Evolutionary conservation across 2,888 invertebrate species (phyloP), one percentile per base, ranked within the genome.

Genomic region (Punctoribates punctum): DNA sequence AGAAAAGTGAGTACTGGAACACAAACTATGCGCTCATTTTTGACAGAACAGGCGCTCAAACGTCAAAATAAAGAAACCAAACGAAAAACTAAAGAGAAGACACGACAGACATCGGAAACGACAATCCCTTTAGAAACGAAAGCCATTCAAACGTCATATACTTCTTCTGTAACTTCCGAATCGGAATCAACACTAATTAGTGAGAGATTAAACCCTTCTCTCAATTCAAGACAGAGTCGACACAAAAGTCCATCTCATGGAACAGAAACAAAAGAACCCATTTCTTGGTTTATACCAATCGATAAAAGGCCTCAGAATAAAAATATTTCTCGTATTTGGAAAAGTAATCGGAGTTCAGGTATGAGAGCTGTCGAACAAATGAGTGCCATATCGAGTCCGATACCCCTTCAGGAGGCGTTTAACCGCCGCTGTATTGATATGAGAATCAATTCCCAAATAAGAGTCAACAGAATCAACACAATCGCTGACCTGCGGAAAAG

Each of bases 331-430:
- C 38, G 27, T 0, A 38, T 20, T 20, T 67, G 38, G 13, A 17
- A 23, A 17, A 67, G 20, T 67, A 20, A 27, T 38, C 65, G 38
- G 1, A 67, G 13, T 11, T 42, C 38, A 3, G 0, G 65, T 5
- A 67, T 8, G 6, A 54, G 4, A 48, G 0, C 20, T 11, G 25
- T n/a, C 0, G 57, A 73, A 34, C 42, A 15, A 20, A 38, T 60
- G 11, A 13, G 3, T 17, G 23, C 20, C n/a, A 54, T 6, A 27
- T 73, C 23, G 13, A 60, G n/a, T 27, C 51, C 51, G 1, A 25
- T 23, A 1, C 17, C 73, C 23, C 73, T 73, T 20, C 75, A 75
- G 25, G 62, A 75, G 48, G 75, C 75, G 15, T 75, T 75, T 38
- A 60, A 42, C 27, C 17, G 46, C 20, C n/a, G 23, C 20, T 75